A percentile compares a stretch with the other conserved stretches of the same genome.
These are phyloP conservation scores for Rotaria sp. DNA, from an alignment of 2,888 invertebrate genomes.

Conservation along the genomic window DNA sequence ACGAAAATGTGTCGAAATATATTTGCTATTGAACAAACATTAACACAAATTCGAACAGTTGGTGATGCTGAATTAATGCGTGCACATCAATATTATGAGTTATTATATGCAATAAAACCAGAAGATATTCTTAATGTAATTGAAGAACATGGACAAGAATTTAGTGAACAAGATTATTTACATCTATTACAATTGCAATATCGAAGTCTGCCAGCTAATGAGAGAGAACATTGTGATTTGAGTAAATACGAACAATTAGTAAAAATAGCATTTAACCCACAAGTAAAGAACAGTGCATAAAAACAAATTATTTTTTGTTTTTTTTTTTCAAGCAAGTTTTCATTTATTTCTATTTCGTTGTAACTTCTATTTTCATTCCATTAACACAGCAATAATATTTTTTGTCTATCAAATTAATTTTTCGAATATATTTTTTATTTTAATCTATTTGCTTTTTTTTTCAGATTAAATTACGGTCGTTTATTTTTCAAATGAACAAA, in stretches of 20 bases:
- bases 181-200: conserved; percentile 35
- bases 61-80: conserved; percentile 38
- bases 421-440: background rate
- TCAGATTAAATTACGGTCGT: background rate
- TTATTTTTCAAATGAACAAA: too few species aligned
- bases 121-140: conserved; percentile 37
- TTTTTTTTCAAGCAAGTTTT: background rate
- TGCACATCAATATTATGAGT: conserved; percentile 37
- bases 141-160: conserved; percentile 33
- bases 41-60: conserved; percentile 30
- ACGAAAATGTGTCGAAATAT: conserved; percentile 41
- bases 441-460: background rate
- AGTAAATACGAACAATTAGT: conserved; percentile 3
- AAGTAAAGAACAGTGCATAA: background rate
- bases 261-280: background rate
- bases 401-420: background rate
- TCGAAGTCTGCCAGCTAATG: conserved; percentile 29
- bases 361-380: background rate
- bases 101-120: conserved; percentile 33
- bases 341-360: background rate
- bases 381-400: background rate
- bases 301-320: background rate
- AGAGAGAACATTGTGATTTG: background rate
- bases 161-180: conserved; percentile 29
- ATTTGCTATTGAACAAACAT: conserved; percentile 37